These are phyloP conservation scores for Ganaspis brasiliensis DNA, from an alignment of 2,888 invertebrate species.

Conservation along the genomic window DNA sequence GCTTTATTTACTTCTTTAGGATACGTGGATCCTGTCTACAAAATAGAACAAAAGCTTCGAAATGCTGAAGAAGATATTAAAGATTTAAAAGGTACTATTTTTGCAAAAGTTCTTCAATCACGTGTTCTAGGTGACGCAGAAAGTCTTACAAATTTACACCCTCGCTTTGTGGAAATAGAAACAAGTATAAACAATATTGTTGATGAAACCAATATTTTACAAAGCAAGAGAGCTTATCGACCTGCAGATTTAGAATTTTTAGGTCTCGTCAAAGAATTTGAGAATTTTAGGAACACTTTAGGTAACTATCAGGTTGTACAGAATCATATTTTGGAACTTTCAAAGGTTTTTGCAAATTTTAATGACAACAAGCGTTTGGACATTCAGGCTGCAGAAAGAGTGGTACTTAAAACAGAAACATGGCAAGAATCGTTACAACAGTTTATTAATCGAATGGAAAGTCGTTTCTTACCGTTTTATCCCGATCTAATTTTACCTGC, in stretches of 20 bases:
- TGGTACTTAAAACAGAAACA: conserved; percentile 80
- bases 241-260: conserved; percentile 67
- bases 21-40: conserved; percentile 91
- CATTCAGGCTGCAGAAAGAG: conserved; percentile 72
- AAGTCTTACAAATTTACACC: conserved; percentile 71
- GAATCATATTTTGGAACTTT: conserved; percentile 73
- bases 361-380: conserved; percentile 41
- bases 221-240: conserved; percentile 69
- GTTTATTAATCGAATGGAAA: conserved; percentile 83
- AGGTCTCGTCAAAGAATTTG: conserved; percentile 71
- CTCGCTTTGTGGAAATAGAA: conserved; percentile 59
- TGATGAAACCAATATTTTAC: conserved; percentile 60
- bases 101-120: conserved; percentile 83
- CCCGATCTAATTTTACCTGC: conserved; percentile 90
- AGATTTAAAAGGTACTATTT: conserved; percentile 83
- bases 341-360: conserved; percentile 77
- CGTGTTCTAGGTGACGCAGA: conserved; percentile 77
- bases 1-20: conserved; percentile 72
- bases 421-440: conserved; percentile 83
- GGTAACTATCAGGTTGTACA: conserved; percentile 78
- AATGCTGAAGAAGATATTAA: conserved; percentile 87
- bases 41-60: conserved; percentile 87
- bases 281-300: conserved; percentile 76
- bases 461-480: conserved; percentile 85
- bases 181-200: conserved; percentile 57